Percentiles rank a stretch among this genome's conserved stretches.
Conservation (phyloP, 2,888 invertebrate species). For the Parnassius apollo region DNA sequence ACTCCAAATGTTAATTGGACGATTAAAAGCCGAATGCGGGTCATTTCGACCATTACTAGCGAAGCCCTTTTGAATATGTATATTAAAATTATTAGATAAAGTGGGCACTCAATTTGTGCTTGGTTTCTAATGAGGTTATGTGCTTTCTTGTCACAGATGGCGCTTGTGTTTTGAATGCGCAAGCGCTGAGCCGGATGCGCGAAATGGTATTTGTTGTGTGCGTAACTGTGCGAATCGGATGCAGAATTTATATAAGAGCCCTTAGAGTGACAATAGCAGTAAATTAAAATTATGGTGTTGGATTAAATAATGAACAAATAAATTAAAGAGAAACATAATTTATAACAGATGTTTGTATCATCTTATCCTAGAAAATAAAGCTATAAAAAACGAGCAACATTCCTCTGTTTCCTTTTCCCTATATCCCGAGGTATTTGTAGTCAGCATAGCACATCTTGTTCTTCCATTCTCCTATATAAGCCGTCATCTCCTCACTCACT, state of each 20-base stretch:
- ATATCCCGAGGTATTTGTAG: too few relatives aligned
- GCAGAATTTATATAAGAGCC: slow-evolving; percentile 62
- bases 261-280: slow-evolving; percentile 46
- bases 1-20: slow-evolving; percentile 80
- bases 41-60: slow-evolving; percentile 76
- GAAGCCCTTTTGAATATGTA: slow-evolving; percentile 80
- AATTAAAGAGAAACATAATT: too few relatives aligned
- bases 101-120: slow-evolving; percentile 70
- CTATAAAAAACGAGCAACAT: too few relatives aligned
- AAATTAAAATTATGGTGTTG: too few relatives aligned
- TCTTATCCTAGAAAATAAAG: too few relatives aligned
- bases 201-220: slow-evolving; percentile 71
- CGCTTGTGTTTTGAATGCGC: slow-evolving; percentile 69
- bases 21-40: slow-evolving; percentile 80
- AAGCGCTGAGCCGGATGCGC: slow-evolving; percentile 76
- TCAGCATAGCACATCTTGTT: too few relatives aligned
- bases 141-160: slow-evolving; percentile 80
- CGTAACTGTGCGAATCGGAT: slow-evolving; percentile 64
- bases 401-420: too few relatives aligned
- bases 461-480: too few relatives aligned
- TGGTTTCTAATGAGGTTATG: slow-evolving; percentile 80
- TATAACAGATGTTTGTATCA: too few relatives aligned
- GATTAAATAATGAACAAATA: too few relatives aligned
- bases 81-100: slow-evolving; percentile 79
- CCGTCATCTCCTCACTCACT: too few relatives aligned